Evolutionary conservation across 2,113 vertebrate species (phyloP).

Genomic region (Anoplopoma fimbria): DNA sequence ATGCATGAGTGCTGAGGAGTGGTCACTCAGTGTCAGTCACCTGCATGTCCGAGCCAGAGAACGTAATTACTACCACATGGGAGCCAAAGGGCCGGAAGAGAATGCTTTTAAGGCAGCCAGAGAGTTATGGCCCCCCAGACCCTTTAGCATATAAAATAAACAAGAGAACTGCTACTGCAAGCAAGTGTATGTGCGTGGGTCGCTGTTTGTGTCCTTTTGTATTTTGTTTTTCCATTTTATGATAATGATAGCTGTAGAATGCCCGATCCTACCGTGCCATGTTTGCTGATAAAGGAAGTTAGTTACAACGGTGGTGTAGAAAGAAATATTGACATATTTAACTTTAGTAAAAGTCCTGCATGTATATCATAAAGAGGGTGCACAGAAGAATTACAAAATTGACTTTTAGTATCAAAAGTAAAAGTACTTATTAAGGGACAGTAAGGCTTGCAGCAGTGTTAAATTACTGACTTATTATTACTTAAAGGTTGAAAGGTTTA

Average conservation of each 20-base stretch:
- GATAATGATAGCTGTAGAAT: not conserved
- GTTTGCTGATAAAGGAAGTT: not conserved
- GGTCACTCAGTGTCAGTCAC: slow-evolving; percentile 79
- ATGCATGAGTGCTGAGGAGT: slow-evolving; percentile 84
- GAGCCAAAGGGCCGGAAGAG: slow-evolving; percentile 80
- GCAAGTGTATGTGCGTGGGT: slow-evolving; percentile 20
- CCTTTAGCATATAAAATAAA: slow-evolving; percentile 90
- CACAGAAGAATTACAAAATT: not conserved
- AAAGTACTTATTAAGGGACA: not conserved
- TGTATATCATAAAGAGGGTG: not conserved
- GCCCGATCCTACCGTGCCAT: not conserved
- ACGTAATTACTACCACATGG: slow-evolving; percentile 95
- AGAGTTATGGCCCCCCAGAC: slow-evolving; percentile 93
- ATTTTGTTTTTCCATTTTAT: slow-evolving; percentile 31
- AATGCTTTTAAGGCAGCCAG: slow-evolving; percentile 89
- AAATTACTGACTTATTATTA: not conserved
- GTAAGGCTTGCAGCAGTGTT: not conserved
- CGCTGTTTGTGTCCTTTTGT: slow-evolving; percentile 39
- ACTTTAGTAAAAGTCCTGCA: not conserved
- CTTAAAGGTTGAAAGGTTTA: not conserved
- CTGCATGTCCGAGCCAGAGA: slow-evolving; percentile 67
- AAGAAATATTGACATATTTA: not conserved
- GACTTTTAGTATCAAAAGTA: not conserved
- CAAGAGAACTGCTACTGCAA: slow-evolving; percentile 91
- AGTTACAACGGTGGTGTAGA: not conserved